These are phyloP conservation scores for Semnornis frantzii DNA, from an alignment of 2,113 vertebrate genomes.

Conservation along the genomic window DNA sequence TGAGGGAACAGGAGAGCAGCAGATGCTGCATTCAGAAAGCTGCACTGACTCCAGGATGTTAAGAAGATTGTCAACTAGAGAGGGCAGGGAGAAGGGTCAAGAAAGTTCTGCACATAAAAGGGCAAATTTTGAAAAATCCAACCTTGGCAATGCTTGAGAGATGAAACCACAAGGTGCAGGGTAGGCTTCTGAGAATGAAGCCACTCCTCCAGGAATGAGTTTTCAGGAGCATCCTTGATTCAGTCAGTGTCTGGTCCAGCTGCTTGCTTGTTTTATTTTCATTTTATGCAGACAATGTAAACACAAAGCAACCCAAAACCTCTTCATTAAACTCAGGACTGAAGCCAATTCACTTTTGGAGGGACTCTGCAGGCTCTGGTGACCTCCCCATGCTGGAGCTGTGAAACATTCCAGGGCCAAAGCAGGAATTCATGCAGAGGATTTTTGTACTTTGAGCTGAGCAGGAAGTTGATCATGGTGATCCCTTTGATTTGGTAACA, in stretches of 20 bases:
- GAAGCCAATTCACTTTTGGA: background rate
- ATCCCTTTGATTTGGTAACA: background rate
- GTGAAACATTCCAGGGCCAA: background rate
- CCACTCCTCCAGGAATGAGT: background rate
- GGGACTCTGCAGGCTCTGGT: background rate
- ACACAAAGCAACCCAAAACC: background rate
- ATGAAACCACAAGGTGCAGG: background rate
- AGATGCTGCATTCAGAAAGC: background rate
- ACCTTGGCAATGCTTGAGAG: background rate
- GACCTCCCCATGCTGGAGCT: background rate
- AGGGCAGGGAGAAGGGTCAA: no score
- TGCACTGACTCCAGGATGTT: rapidly evolving
- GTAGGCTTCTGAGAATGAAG: background rate
- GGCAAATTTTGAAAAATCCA: background rate
- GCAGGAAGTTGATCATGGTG: background rate
- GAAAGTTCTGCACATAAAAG: background rate
- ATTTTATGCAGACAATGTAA: background rate
- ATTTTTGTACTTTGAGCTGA: background rate
- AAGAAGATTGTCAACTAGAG: background rate
- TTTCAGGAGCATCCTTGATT: background rate
- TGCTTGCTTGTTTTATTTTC: background rate
- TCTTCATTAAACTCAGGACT: background rate
- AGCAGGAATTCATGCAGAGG: background rate
- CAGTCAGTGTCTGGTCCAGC: background rate
- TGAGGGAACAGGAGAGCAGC: background rate